Conservation (phyloP, 2,113 vertebrate genomes). For the Ptyas mucosa region DNA sequence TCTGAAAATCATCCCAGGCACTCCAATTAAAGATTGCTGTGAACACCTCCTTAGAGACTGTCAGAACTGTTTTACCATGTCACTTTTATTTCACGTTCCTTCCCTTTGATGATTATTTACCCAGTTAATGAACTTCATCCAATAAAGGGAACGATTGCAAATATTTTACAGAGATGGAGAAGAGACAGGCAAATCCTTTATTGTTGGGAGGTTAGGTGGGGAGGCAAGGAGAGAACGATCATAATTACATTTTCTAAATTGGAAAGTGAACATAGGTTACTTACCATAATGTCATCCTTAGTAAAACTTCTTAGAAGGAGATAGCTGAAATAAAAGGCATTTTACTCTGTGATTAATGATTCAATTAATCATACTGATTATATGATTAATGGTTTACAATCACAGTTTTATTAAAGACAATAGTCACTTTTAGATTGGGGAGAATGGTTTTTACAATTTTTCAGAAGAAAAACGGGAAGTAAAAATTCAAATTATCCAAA, state of each 20-base stretch:
- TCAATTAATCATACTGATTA: slow-evolving; percentile 18
- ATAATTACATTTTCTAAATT: slow-evolving; percentile 8
- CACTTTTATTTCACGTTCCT: not conserved
- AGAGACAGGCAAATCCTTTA: not conserved
- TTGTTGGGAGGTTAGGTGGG: not conserved
- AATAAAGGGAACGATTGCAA: not conserved
- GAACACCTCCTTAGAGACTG: not conserved
- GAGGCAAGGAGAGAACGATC: not conserved
- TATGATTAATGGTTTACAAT: slow-evolving; percentile 21
- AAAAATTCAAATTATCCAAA: not conserved
- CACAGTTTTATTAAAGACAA: not conserved
- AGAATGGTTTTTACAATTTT: slow-evolving; percentile 1
- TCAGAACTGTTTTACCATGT: not conserved
- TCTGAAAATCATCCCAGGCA: not conserved
- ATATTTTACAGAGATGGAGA: not conserved
- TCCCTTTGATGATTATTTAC: not conserved
- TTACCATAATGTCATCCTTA: slow-evolving; percentile 8
- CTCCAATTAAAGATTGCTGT: not conserved
- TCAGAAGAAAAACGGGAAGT: not conserved
- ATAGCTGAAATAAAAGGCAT: slow-evolving; percentile 10
- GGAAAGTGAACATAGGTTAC: not conserved
- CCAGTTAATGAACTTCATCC: not conserved
- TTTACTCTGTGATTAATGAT: slow-evolving; percentile 17
- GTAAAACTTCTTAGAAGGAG: not conserved
- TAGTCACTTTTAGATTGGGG: not conserved